A percentile compares a stretch with the other conserved stretches of the same genome.
phyloP scores from a whole-genome alignment of 2,888 invertebrate genomes.

The Cyclophora punctaria region DNA sequence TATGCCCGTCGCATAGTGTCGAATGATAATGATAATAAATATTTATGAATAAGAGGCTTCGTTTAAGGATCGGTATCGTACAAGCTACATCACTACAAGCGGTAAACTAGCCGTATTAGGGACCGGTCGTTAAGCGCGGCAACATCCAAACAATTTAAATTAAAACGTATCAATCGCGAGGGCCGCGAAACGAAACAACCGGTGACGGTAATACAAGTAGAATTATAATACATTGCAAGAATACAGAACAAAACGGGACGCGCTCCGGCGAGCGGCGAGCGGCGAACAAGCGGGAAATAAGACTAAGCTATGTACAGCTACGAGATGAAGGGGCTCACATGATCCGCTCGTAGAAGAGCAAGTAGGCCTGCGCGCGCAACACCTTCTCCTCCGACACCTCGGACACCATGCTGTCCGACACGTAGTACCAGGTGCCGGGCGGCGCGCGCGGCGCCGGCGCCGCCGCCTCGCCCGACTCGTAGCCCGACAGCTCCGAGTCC shows the following conservation, averaged over 20 bases:
- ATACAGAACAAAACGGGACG: conserved; percentile 11
- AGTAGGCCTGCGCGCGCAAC: conserved; percentile 91
- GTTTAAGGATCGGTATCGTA: no score
- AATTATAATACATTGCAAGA: conserved; percentile 22
- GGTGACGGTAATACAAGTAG: not conserved
- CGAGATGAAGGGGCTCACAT: conserved; percentile 69
- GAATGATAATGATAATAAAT: no score
- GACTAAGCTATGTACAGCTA: conserved; percentile 50
- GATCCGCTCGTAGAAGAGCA: conserved; percentile 97
- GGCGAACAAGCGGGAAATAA: conserved; percentile 16
- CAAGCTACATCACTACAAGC: no score
- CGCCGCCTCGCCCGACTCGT: conserved; percentile 69
- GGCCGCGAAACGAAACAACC: no score
- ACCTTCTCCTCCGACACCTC: conserved; percentile 88
- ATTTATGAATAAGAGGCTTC: no score
- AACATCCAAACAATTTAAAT: no score
- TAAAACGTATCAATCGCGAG: not conserved
- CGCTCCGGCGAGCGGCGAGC: conserved; percentile 5
- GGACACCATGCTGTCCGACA: conserved; percentile 91
- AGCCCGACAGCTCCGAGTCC: conserved; percentile 72
- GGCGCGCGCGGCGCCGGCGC: conserved; percentile 47
- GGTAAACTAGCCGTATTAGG: not conserved
- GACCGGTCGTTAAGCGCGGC: conserved; percentile 5
- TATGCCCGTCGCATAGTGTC: no score
- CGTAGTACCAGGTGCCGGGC: conserved; percentile 93